These are phyloP conservation scores for Pararge aegeria DNA, from an alignment of 1,140 invertebrate genomes.

Conservation along the genomic window DNA sequence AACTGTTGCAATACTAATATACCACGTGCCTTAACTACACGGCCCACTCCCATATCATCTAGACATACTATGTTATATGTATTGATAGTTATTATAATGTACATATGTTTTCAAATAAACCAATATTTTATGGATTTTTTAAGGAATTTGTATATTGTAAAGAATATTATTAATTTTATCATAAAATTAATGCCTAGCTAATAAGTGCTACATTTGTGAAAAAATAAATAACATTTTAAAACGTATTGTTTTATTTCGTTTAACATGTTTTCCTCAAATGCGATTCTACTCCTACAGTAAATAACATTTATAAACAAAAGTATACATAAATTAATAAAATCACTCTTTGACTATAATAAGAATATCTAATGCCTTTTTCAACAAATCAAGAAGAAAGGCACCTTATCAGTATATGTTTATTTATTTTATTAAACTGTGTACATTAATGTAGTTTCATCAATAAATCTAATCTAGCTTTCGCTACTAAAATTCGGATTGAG, in stretches of 20 bases:
- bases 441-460: too few species aligned
- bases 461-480: too few species aligned
- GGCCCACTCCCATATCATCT: conserved; percentile 71
- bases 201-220: conserved; percentile 77
- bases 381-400: too few species aligned
- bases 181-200: conserved; percentile 78
- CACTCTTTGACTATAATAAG: conserved; percentile 1
- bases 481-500: too few species aligned
- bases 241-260: conserved; percentile 61
- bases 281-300: background rate
- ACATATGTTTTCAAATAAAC: conserved; percentile 79
- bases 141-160: conserved; percentile 80
- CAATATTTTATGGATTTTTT: conserved; percentile 80
- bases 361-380: background rate
- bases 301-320: conserved; percentile 4
- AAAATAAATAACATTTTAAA: conserved; percentile 80
- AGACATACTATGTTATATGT: conserved; percentile 69
- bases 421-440: too few species aligned
- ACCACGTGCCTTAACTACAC: conserved; percentile 73
- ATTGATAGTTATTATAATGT: conserved; percentile 74
- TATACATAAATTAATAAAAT: conserved; percentile 6
- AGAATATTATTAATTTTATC: conserved; percentile 82
- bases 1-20: conserved; percentile 51
- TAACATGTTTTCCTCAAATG: background rate
- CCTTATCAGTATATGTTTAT: too few species aligned